A percentile compares a stretch with the other conserved stretches of the same genome.
Conservation (phyloP, 2,113 vertebrate species). For the Hydropotes inermis region DNA sequence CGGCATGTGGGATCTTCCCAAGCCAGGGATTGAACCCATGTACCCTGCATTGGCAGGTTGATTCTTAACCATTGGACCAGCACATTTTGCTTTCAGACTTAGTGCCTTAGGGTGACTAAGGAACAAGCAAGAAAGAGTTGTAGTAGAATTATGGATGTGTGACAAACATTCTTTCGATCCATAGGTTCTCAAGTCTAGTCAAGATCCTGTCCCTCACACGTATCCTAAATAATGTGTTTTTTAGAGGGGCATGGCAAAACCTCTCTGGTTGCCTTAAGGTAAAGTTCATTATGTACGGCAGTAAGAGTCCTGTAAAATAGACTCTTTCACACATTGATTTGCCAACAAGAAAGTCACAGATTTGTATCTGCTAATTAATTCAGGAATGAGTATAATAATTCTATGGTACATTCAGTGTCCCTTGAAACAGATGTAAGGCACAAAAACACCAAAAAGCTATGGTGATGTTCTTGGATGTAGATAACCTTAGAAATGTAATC, state of each 20-base stretch:
- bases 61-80: not conserved
- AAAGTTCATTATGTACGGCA: rapidly evolving
- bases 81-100: not conserved
- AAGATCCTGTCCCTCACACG: not conserved
- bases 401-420: too few species aligned
- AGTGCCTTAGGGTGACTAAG: rapidly evolving
- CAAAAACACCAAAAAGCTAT: not conserved
- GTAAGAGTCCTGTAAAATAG: rapidly evolving
- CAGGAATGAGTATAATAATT: not conserved
- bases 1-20: rapidly evolving
- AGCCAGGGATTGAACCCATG: not conserved
- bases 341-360: not conserved
- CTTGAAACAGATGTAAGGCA: not conserved
- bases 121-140: too few species aligned
- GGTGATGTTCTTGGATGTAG: too few species aligned
- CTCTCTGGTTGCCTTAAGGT: not conserved
- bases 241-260: not conserved
- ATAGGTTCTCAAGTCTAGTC: not conserved
- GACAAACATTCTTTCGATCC: too few species aligned
- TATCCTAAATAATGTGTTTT: not conserved
- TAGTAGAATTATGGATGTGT: rapidly evolving
- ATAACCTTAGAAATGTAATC: not conserved
- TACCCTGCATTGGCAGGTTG: not conserved
- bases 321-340: not conserved
- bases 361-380: not conserved